A percentile compares a stretch with the other conserved stretches of the same genome.
phyloP scores from a whole-genome alignment of 2,113 vertebrate species.

The Anoplopoma fimbria region DNA sequence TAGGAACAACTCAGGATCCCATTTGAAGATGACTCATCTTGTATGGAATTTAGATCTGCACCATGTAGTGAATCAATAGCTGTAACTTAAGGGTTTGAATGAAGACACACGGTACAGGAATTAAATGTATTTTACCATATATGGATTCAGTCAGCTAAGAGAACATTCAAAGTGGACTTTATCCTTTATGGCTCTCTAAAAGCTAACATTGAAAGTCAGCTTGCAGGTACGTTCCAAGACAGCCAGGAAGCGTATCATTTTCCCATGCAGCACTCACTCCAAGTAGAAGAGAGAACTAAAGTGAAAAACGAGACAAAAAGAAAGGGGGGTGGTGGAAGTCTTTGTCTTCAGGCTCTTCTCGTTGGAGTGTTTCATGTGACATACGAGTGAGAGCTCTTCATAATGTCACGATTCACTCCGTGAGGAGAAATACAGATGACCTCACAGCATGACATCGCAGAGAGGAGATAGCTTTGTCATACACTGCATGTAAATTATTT shows the following conservation, averaged over 20 bases:
- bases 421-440: constrained; percentile 9
- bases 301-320: constrained; percentile 25
- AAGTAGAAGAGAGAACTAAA: constrained; percentile 10
- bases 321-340: not conserved
- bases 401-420: constrained; percentile 24
- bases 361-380: constrained; percentile 45
- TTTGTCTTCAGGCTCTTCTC: constrained; percentile 56
- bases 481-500: not conserved
- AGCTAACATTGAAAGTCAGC: constrained; percentile 34
- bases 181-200: constrained; percentile 21
- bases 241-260: constrained; percentile 54
- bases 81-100: not conserved
- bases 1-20: constrained; percentile 2
- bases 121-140: constrained; percentile 3
- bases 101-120: not conserved
- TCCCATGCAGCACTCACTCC: constrained; percentile 43
- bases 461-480: not conserved
- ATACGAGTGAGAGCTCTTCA: constrained; percentile 43
- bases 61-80: not conserved
- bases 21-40: constrained; percentile 16
- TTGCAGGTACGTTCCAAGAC: constrained; percentile 52
- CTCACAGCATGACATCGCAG: not conserved
- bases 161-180: constrained; percentile 22
- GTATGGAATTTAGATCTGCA: not conserved
- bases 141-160: constrained; percentile 33